Conservation (phyloP, 2,888 invertebrate species). For the Siphonodentalium dalli region DNA sequence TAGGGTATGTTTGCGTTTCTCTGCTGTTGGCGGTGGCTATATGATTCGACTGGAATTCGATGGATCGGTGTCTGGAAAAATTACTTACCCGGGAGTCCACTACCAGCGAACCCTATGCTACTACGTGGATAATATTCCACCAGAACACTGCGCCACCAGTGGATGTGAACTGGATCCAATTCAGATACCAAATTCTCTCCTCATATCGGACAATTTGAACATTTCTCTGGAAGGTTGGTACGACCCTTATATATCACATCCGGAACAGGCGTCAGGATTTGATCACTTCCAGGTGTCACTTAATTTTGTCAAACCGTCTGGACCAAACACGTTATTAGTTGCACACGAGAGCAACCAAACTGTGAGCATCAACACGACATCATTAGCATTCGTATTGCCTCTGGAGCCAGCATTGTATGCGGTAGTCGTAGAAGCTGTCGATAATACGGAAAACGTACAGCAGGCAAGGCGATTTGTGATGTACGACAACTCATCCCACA, state of each 20-base stretch:
- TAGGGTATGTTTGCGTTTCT: too few species aligned
- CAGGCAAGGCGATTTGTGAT: slow-evolving; percentile 33
- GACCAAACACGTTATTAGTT: not conserved
- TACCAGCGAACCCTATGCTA: too few species aligned
- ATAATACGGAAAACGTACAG: slow-evolving; percentile 29
- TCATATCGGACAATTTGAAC: not conserved
- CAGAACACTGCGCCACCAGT: slow-evolving; percentile 7
- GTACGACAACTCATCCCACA: slow-evolving; percentile 28
- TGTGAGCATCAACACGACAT: too few species aligned
- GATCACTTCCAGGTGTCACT: slow-evolving; percentile 16
- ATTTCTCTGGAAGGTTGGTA: slow-evolving; percentile 22
- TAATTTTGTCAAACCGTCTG: slow-evolving; percentile 8
- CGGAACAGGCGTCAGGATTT: slow-evolving; percentile 15
- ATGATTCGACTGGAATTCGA: too few species aligned
- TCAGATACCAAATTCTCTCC: slow-evolving; percentile 5
- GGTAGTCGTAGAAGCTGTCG: slow-evolving; percentile 29
- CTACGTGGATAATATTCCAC: slow-evolving; percentile 3
- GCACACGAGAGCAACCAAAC: too few species aligned
- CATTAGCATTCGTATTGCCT: too few species aligned
- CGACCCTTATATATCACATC: slow-evolving; percentile 14
- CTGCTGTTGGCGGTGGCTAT: too few species aligned
- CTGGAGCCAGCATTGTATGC: slow-evolving; percentile 24
- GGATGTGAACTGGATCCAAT: slow-evolving; percentile 17
- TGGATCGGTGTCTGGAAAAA: too few species aligned
- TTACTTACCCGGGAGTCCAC: too few species aligned